Base-by-base conservation (phyloP, 2,797 vertebrate genomes). In the Cyprinella venusta region DNA sequence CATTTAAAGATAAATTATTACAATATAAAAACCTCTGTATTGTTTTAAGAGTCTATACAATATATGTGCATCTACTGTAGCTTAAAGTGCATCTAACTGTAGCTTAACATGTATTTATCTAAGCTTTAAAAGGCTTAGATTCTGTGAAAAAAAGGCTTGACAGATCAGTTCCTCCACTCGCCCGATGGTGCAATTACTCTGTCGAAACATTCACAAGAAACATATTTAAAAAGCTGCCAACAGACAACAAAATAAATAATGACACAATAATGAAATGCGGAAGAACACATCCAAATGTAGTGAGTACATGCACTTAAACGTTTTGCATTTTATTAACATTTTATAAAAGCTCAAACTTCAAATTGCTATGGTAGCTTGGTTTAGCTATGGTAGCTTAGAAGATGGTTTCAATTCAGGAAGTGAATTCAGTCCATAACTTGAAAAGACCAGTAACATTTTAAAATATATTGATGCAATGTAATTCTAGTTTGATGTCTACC, bases 191-290 rank as follows among this genome's bases (percentile, higher is more conserved):
- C 70, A 80, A 83, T 40, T 4, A 54, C 56, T 38, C 30, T 72
- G 79, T 76, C 56, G 81, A 82, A 87, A 87, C 54, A 13, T 68
- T 76, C 33, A 16, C 63, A 79, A 76, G 75, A 82, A 85, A 83
- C 33, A 4, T 33, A 5, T 59, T 54, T 56, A 81, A 50, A 85
- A 78, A 79, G 68, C 19, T 84, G 68, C 26, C 15, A 54, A 48
- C 19, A 64, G 45, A 64, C 13, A 26, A 24, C 77, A 79, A 81
- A 48, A 63, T 33, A 61, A 75, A 63, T 26, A 61, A 75, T 71
- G 69, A 40, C 63, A 75, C 15, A 26, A 30, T 40, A 33, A 19
- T 48, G 13, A 45, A 33, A 64, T 18, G 52, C 2, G 4, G 59
- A 40, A 30, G 9, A 63, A 54, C 70, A 56, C 33, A 33, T 33